A percentile compares a stretch with the other conserved stretches of the same genome.
Evolutionary conservation across 2,797 vertebrate species (phyloP).

Genomic region (Caiman crocodilus): DNA sequence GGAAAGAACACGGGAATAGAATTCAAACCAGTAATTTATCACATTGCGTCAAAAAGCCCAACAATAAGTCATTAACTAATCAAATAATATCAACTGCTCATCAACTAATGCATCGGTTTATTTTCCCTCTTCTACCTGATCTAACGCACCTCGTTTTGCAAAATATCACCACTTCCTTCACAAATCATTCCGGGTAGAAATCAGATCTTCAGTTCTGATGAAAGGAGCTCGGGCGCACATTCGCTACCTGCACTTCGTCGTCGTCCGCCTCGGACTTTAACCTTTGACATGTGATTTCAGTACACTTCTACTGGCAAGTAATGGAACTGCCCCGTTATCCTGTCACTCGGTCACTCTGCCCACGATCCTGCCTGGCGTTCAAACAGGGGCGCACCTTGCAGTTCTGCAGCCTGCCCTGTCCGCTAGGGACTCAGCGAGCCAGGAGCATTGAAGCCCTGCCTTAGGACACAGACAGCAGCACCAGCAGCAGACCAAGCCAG

Average conservation of each 20-base stretch:
- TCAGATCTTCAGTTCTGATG: background rate
- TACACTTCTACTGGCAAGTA: background rate
- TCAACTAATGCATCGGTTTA: background rate
- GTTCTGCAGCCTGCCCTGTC: constrained; percentile 1
- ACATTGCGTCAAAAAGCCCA: background rate
- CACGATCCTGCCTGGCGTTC: constrained; percentile 29
- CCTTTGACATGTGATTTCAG: background rate
- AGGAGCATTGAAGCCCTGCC: background rate
- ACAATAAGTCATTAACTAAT: background rate
- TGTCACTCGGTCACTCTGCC: background rate
- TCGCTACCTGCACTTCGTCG: constrained; percentile 21
- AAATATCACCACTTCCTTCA: constrained; percentile 12
- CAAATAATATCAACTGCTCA: background rate
- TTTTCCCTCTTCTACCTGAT: background rate
- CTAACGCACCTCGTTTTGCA: constrained; percentile 36
- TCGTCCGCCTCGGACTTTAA: background rate
- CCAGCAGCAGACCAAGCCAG: constrained; percentile 25
- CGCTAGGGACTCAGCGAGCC: constrained; percentile 38
- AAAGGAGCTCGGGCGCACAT: constrained; percentile 24
- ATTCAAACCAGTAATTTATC: background rate
- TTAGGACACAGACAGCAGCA: constrained; percentile 53
- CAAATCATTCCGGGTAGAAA: background rate
- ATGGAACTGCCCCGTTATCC: constrained; percentile 23
- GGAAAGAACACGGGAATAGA: background rate
- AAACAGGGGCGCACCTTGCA: constrained; percentile 54